Conservation (phyloP, 2,797 vertebrate genomes). For the Lateolabrax maculatus region DNA sequence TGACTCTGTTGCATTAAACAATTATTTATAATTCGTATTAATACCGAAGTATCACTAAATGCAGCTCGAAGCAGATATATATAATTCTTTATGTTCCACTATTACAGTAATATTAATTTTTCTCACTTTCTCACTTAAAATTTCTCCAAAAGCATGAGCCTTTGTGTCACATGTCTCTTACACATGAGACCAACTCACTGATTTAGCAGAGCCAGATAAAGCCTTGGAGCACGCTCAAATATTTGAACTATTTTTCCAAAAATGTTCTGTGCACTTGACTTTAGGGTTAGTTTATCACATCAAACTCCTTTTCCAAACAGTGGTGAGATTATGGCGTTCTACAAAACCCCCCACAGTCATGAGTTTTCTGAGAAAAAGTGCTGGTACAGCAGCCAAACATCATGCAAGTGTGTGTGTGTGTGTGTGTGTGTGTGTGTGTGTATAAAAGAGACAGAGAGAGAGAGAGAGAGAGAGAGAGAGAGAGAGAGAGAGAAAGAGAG, state of each 20-base stretch:
- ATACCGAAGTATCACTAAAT: not conserved
- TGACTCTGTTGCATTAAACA: not conserved
- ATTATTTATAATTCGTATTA: not conserved
- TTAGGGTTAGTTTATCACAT: conserved; percentile 71
- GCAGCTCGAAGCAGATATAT: not conserved
- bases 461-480: no score
- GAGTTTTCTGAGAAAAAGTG: conserved; percentile 59
- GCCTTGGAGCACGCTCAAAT: conserved; percentile 77
- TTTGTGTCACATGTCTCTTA: conserved; percentile 41
- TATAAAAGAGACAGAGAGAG: no score
- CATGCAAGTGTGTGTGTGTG: conserved; percentile 62
- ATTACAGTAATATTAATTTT: not conserved
- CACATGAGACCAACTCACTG: conserved; percentile 66
- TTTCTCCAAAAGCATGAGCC: conserved; percentile 14
- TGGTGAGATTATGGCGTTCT: conserved; percentile 58
- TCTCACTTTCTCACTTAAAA: conserved; percentile 12
- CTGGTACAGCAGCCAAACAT: conserved; percentile 57
- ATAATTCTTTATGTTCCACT: not conserved
- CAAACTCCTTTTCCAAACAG: conserved; percentile 70
- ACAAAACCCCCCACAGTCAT: conserved; percentile 58
- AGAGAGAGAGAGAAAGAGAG: no score
- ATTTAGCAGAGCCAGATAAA: conserved; percentile 74
- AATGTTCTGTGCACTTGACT: conserved; percentile 73
- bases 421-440: conserved; percentile 22
- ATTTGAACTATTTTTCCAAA: conserved; percentile 80